These are phyloP conservation scores for Oreochromis niloticus DNA, from an alignment of 2,113 vertebrate species.

Conservation along the genomic window DNA sequence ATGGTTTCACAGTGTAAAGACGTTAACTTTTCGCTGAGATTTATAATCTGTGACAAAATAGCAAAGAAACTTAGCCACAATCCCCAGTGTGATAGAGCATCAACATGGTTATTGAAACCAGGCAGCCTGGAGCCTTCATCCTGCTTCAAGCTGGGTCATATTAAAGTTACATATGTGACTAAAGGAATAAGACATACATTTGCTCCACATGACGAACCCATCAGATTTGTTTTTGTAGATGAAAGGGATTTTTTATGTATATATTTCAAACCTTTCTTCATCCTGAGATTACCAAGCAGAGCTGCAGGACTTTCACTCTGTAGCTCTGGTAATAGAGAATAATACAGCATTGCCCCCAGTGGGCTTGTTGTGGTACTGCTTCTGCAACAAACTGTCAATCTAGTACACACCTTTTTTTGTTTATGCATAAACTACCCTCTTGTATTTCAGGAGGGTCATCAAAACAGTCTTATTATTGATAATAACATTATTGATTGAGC, in stretches of 20 bases:
- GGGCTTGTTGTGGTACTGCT: slow-evolving; percentile 21
- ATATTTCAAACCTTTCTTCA: neutral
- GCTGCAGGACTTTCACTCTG: neutral
- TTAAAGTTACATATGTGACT: slow-evolving; percentile 8
- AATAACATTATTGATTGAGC: neutral
- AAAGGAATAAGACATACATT: neutral
- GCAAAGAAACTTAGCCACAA: slow-evolving; percentile 6
- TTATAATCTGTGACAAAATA: slow-evolving; percentile 43
- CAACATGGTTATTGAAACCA: slow-evolving; percentile 31
- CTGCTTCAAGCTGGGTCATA: slow-evolving; percentile 9
- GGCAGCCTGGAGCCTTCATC: neutral
- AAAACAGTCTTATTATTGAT: slow-evolving; percentile 7
- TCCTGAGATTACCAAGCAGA: neutral
- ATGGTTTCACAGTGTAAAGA: slow-evolving; percentile 14
- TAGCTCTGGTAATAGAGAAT: neutral
- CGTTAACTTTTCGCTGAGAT: slow-evolving; percentile 6
- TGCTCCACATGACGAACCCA: neutral
- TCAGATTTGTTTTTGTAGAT: neutral
- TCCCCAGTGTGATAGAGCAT: neutral
- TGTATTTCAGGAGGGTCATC: neutral
- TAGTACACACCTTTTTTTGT: neutral
- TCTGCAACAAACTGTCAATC: neutral
- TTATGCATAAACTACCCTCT: neutral
- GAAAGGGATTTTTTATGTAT: neutral
- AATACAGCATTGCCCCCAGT: slow-evolving; percentile 43